phyloP scores from a whole-genome alignment of 2,113 vertebrate species.

The Mastomys natalensis region DNA sequence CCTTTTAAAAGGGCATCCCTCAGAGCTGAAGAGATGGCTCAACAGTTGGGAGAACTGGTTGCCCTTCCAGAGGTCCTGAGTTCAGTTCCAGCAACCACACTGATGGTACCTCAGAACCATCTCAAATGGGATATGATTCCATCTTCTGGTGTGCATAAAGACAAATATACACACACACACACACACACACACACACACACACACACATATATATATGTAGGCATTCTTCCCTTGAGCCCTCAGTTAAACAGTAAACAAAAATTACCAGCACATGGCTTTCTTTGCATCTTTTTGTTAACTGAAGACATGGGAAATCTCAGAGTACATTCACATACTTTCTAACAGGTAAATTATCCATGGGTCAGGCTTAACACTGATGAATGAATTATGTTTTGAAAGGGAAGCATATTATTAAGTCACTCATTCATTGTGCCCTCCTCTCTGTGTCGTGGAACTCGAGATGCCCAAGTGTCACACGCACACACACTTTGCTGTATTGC shows the following conservation, averaged over 20 bases:
- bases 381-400: background rate
- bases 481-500: background rate
- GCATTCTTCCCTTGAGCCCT: background rate
- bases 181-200: no score
- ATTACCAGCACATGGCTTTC: background rate
- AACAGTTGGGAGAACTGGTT: no score
- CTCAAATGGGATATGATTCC: no score
- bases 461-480: accelerated
- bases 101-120: no score
- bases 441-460: background rate
- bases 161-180: no score
- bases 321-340: background rate
- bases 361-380: background rate
- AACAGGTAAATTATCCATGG: background rate
- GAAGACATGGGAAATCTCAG: background rate
- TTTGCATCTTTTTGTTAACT: background rate
- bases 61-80: no score
- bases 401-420: background rate
- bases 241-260: background rate
- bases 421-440: background rate
- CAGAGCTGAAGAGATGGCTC: no score
- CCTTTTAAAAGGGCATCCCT: background rate
- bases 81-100: no score
- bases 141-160: no score
- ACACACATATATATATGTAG: no score